Base-by-base conservation (phyloP, 2,888 invertebrate species). In the Acrobasis consociella region DNA sequence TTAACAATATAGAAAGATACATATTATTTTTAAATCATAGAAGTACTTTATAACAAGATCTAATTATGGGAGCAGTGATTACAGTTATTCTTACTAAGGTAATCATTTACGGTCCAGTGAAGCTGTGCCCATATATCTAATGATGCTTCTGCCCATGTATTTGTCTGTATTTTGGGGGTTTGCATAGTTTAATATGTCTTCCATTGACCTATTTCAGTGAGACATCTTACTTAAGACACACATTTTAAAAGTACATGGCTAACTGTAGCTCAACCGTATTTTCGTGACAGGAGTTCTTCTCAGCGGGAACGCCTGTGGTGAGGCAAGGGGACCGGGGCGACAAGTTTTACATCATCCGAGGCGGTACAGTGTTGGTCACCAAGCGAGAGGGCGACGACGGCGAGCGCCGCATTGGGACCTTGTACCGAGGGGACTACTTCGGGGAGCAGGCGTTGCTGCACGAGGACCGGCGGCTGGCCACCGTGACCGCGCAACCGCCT, bases 271-370 rank as follows among this genome's bases (percentile, higher is more conserved):
- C 38, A 39, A 31, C 5, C n/a, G 2, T 13, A 13, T 56, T 61
- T 22, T 38, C 60, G 49, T 17, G 15, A 37, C 70, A 96, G 95
- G 97, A 97, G 86, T 97, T 97, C 82, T 98, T 96, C 85, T 94
- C 95, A 38, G 94, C 96, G 3, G 96, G 96, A 2, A 95, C 95
- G 0, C 94, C 94, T 66, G 97, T 98, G 64, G 95, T 98, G 11
- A 93, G 95, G 0, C 97, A 98, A 86, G 98, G 97, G 0, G 97
- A 97, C 72, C 94, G 94, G 39, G 98, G 98, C 2, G 97, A 98
- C 81, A 97, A 97, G 72, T 98, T 98, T 89, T 98, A 96, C 80
- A 97, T 98, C 64, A 97, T 98, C 75, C 95, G 97, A 68, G 96
- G 96, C 8, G 97, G 97, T 16, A 95, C 94, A 15, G 97, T 97